These are phyloP conservation scores for Margaritifera margaritifera DNA, from an alignment of 2,888 invertebrate genomes.

Conservation along the genomic window DNA sequence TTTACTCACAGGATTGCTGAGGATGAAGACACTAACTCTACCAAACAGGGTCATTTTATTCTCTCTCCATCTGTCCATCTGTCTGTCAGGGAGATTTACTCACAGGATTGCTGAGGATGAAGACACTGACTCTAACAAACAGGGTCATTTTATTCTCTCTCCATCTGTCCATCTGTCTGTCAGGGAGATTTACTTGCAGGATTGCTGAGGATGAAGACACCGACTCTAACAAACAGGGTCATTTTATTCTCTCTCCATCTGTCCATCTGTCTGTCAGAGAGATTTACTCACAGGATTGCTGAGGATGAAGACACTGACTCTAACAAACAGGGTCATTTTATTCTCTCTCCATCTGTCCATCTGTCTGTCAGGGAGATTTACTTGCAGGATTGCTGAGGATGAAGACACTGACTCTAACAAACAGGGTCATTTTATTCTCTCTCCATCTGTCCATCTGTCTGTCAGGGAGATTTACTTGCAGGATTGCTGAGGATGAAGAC, in stretches of 20 bases:
- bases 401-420: constrained; percentile 96
- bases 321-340: constrained; percentile 93
- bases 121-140: constrained; percentile 94
- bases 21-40: constrained; percentile 95
- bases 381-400: constrained; percentile 93
- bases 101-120: constrained; percentile 95
- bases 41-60: constrained; percentile 93
- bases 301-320: constrained; percentile 95
- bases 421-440: constrained; percentile 85
- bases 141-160: constrained; percentile 86
- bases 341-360: constrained; percentile 69
- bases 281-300: constrained; percentile 84
- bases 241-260: constrained; percentile 79
- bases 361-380: constrained; percentile 7
- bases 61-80: constrained; percentile 1
- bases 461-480: constrained; percentile 67
- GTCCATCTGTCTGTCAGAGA: too few species aligned
- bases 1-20: constrained; percentile 87
- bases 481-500: constrained; percentile 98
- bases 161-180: too few species aligned
- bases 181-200: constrained; percentile 77
- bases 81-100: constrained; percentile 35
- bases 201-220: constrained; percentile 96
- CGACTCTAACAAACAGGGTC: constrained; percentile 95
- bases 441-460: too few species aligned